Conservation (phyloP, 2,113 vertebrate species). For the Brachypteracias leptosomus region DNA sequence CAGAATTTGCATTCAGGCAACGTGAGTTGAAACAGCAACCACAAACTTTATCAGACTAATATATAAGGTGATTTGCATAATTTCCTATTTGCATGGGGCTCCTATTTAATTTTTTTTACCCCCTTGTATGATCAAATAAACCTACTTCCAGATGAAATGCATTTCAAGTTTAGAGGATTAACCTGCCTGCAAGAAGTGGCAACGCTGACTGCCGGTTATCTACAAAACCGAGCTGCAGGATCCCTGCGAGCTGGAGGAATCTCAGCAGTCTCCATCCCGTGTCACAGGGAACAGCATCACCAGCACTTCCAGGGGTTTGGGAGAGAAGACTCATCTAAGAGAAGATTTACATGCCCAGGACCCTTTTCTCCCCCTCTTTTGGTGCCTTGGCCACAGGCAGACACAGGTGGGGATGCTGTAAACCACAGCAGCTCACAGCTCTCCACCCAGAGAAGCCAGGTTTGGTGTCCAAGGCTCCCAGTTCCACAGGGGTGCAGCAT, state of each 20-base stretch:
- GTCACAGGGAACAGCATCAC: neutral
- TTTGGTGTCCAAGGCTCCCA: neutral
- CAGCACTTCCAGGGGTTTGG: neutral
- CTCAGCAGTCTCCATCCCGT: neutral
- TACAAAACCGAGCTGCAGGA: neutral
- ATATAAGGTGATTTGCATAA: constrained; percentile 23
- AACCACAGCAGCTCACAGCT: fast-evolving
- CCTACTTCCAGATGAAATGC: neutral
- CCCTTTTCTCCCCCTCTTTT: neutral
- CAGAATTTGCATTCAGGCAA: neutral
- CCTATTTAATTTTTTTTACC: neutral
- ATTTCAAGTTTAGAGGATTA: neutral
- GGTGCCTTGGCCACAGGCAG: neutral
- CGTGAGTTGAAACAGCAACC: neutral
- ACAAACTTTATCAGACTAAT: constrained; percentile 3
- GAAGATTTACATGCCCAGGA: fast-evolving
- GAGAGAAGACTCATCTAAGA: neutral
- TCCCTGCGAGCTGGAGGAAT: neutral
- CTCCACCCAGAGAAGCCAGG: neutral
- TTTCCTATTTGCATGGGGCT: neutral
- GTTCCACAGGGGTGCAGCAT: constrained; percentile 26
- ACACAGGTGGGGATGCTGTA: fast-evolving
- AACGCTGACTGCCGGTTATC: neutral
- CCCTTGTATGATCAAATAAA: neutral
- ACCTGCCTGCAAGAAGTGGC: neutral